phyloP scores from a whole-genome alignment of 2,797 vertebrate genomes.

The Pangasius sanitwongsei region DNA sequence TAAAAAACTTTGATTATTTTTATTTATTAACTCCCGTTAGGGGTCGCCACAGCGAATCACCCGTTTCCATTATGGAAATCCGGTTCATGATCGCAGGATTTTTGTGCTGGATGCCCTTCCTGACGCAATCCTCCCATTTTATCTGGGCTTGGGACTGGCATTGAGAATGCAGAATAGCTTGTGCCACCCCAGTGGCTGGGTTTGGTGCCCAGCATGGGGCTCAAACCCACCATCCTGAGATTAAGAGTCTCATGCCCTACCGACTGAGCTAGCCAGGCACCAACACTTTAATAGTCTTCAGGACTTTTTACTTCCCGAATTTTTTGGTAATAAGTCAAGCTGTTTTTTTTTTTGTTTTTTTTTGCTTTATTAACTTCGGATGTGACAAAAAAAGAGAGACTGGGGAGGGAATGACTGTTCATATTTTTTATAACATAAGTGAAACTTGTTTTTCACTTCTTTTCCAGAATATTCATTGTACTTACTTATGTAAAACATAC shows the following conservation, averaged over 20 bases:
- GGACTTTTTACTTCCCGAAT: not conserved
- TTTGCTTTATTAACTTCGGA: not conserved
- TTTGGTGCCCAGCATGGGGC: too few species aligned
- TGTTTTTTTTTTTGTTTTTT: not conserved
- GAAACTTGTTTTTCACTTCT: too few species aligned
- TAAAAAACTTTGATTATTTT: not conserved
- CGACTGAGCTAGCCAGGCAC: slow-evolving; percentile 82
- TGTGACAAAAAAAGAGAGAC: not conserved
- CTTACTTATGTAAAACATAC: not conserved
- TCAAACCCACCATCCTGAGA: slow-evolving; percentile 67
- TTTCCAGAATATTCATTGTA: not conserved
- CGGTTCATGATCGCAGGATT: too few species aligned
- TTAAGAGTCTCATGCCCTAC: slow-evolving; percentile 86
- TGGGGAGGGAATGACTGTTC: not conserved
- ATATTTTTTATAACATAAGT: not conserved
- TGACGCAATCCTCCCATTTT: too few species aligned
- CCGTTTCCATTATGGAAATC: too few species aligned
- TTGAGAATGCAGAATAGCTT: too few species aligned
- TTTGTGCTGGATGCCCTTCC: too few species aligned
- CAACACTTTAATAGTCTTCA: not conserved
- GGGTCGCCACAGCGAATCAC: too few species aligned
- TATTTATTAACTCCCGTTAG: too few species aligned
- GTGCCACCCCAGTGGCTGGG: too few species aligned
- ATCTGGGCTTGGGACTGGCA: too few species aligned
- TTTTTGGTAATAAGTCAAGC: not conserved